Conservation (phyloP, 2,888 invertebrate genomes). For the Alcis repandata region DNA sequence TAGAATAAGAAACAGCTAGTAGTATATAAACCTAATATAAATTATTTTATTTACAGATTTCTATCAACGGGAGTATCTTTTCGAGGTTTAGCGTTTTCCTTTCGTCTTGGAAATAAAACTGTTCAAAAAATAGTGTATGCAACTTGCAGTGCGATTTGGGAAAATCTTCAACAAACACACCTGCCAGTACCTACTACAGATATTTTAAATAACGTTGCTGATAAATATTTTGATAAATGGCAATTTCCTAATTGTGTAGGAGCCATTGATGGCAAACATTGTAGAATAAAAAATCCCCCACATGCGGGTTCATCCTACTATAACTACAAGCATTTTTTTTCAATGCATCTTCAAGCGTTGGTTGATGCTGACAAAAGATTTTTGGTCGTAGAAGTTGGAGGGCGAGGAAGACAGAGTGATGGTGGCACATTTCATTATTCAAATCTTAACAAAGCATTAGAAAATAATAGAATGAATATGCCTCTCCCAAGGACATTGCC, state of each 20-base stretch:
- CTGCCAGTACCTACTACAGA: neutral
- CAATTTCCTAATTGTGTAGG: slow-evolving; percentile 47
- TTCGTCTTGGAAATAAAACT: slow-evolving; percentile 42
- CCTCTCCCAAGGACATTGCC: slow-evolving; percentile 19
- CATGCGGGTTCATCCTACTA: slow-evolving; percentile 33
- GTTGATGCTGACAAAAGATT: slow-evolving; percentile 44
- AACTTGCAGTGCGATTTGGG: slow-evolving; percentile 43
- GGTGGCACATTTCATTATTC: slow-evolving; percentile 47
- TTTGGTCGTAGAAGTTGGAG: slow-evolving; percentile 40
- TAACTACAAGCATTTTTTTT: slow-evolving; percentile 43
- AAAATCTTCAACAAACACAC: slow-evolving; percentile 28
- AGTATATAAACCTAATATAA: slow-evolving; percentile 15
- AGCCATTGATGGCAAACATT: slow-evolving; percentile 45
- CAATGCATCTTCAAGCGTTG: slow-evolving; percentile 43
- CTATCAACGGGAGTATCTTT: slow-evolving; percentile 30
- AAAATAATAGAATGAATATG: neutral
- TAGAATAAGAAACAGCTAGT: slow-evolving; percentile 1
- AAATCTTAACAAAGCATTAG: slow-evolving; percentile 41
- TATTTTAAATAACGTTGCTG: slow-evolving; percentile 38
- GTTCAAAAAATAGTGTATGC: slow-evolving; percentile 37
- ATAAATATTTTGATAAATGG: slow-evolving; percentile 43
- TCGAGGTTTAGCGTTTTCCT: slow-evolving; percentile 40
- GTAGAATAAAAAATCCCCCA: slow-evolving; percentile 38
- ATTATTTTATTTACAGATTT: slow-evolving; percentile 44
- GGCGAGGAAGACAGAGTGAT: slow-evolving; percentile 46